A percentile compares a stretch with the other conserved stretches of the same genome.
Evolutionary conservation across 2,797 vertebrate genomes (phyloP).

Genomic region (Bovichtus diacanthus): DNA sequence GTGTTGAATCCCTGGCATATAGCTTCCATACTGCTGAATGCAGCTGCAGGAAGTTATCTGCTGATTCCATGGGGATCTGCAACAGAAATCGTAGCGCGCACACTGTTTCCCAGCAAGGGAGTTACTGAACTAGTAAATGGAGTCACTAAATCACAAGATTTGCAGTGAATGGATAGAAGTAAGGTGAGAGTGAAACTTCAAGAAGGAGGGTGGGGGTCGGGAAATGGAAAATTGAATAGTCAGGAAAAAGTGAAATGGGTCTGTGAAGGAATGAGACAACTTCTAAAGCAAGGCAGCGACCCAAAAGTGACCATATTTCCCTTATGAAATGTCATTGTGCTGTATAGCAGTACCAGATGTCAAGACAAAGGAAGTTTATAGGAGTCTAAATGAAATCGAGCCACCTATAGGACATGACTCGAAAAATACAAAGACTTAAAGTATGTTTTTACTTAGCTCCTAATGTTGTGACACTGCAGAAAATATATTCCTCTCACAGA

Average conservation of each 20-base stretch:
- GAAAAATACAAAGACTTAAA: neutral
- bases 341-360: neutral
- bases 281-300: neutral
- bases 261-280: constrained; percentile 12
- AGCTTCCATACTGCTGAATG: constrained; percentile 47
- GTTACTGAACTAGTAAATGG: constrained; percentile 20
- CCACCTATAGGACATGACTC: neutral
- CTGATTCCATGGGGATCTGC: constrained; percentile 26
- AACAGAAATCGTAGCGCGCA: constrained; percentile 12
- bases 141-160: constrained; percentile 35
- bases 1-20: constrained; percentile 51
- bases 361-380: neutral
- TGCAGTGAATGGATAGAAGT: constrained; percentile 4
- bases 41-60: constrained; percentile 42
- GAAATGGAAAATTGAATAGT: constrained; percentile 7
- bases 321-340: neutral
- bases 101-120: constrained; percentile 26
- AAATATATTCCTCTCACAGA: neutral
- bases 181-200: constrained; percentile 11
- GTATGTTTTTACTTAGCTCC: neutral
- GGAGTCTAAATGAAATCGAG: constrained; percentile 1
- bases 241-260: constrained; percentile 11
- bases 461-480: neutral
- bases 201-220: neutral
- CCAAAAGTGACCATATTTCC: neutral